Conservation (phyloP, 92 coral and sea anemone genomes). For the Zoanthus gigantus region DNA sequence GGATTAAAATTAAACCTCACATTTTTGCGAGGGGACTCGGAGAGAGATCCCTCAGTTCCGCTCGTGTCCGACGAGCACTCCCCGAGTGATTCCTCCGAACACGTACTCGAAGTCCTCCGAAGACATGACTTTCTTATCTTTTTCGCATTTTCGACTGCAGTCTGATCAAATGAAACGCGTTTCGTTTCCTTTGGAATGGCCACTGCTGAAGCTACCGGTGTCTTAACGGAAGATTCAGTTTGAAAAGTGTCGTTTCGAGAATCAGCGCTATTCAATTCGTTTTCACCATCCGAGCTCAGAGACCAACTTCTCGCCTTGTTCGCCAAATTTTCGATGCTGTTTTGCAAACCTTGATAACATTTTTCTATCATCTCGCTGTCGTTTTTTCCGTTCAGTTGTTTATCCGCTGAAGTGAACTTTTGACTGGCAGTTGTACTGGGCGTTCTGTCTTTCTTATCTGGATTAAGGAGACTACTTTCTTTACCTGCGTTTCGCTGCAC, state of each 20-base stretch:
- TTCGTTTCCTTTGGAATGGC: constrained; percentile 35
- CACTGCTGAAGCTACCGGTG: neutral
- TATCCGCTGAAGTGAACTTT: neutral
- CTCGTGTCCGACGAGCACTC: constrained; percentile 66
- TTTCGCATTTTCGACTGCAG: constrained; percentile 47
- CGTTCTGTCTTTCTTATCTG: neutral
- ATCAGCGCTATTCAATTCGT: constrained; percentile 1
- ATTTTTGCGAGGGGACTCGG: constrained; percentile 88
- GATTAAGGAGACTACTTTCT: neutral
- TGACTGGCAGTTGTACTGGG: neutral
- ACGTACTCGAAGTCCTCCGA: constrained; percentile 83
- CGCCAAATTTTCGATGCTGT: constrained; percentile 27
- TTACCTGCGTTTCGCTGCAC: neutral
- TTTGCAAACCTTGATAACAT: constrained; percentile 36
- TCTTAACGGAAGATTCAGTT: neutral
- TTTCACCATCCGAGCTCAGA: constrained; percentile 39
- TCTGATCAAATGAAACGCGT: constrained; percentile 41
- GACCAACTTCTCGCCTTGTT: constrained; percentile 48
- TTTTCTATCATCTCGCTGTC: constrained; percentile 41
- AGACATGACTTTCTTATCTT: constrained; percentile 75
- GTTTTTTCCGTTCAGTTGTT: neutral
- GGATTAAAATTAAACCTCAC: constrained; percentile 98
- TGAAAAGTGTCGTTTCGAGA: neutral
- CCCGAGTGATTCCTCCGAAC: constrained; percentile 82
- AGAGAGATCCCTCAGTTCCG: constrained; percentile 57